Evolutionary conservation across 2,113 vertebrate species (phyloP), one percentile per base, ranked within the genome.

Genomic region (Taxidea taxus): DNA sequence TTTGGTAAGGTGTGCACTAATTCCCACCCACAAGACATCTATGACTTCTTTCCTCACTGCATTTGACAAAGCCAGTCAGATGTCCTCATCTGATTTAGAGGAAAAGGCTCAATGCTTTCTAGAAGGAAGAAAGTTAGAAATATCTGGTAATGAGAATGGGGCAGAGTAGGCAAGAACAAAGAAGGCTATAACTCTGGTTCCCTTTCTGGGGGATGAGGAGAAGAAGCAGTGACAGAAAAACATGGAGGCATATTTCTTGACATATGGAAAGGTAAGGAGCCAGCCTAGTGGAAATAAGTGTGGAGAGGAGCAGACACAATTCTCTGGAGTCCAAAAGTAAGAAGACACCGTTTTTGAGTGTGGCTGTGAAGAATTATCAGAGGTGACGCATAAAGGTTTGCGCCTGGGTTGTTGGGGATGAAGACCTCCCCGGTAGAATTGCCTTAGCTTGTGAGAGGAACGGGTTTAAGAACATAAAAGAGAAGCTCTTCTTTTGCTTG

Each of bases 231-330:
- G 62, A 37, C 18, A 62, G 60, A 72, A 47, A 42, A 42, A n/a
- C 7, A 3, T 31, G 31, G 54, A 66, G 58, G 16, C 12, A 1
- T 29, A 14, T 10, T 74, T 56, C 58, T 31, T n/a, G 31, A 31
- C 12, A 8, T n/a, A 4, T 21, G 13, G 60, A 64, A 87, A 66
- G 12, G 23, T 34, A 16, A 2, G 31, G n/a, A 78, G 60, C 56
- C 27, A 5, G 20, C 27, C 23, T 27, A 2, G 6, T 21, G 29
- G 27, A 12, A 2, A 2, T 5, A 21, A 51, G 14, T 4, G 15
- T 16, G 27, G 51, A 68, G 27, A 75, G 84, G 27, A 66, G 1
- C 15, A 62, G 42, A 21, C 37, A 7, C 1, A 1, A 10, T 1
- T 2, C 0, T 0, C 29, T 15, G n/a, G 39, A 64, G 62, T 34